These are phyloP conservation scores for Arbacia lixula DNA, from an alignment of 53 echinoderm and acorn worm genomes.

Conservation along the genomic window DNA sequence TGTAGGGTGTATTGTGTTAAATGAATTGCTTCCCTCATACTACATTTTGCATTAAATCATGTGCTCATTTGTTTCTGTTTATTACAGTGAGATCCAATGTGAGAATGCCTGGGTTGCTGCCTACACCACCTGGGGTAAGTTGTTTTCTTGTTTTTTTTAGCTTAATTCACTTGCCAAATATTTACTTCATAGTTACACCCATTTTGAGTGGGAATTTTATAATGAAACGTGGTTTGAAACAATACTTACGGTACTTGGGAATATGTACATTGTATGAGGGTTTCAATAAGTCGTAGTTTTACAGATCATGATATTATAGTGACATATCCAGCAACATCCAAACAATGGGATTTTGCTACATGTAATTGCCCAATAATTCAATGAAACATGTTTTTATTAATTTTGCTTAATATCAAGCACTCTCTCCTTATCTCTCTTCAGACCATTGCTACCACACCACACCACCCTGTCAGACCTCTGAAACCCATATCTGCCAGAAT, in stretches of 20 bases:
- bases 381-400: too few species aligned
- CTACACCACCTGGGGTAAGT: slow-evolving; percentile 66
- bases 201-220: neutral
- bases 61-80: neutral
- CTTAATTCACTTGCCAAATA: too few species aligned
- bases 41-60: neutral
- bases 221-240: neutral
- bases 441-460: too few species aligned
- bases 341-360: too few species aligned
- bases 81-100: slow-evolving; percentile 24
- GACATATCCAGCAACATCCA: too few species aligned
- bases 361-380: too few species aligned
- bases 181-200: neutral
- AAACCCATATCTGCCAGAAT: too few species aligned
- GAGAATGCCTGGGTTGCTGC: slow-evolving; percentile 58
- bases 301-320: too few species aligned
- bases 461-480: too few species aligned
- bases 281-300: too few species aligned
- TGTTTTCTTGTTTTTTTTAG: neutral
- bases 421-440: too few species aligned
- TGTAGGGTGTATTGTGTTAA: neutral
- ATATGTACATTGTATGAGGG: neutral
- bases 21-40: neutral
- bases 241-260: neutral
- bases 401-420: too few species aligned